Percentiles rank a stretch among this genome's conserved stretches.
These are phyloP conservation scores for Opisthograptis luteolata DNA, from an alignment of 2,888 invertebrate genomes.

Conservation along the genomic window DNA sequence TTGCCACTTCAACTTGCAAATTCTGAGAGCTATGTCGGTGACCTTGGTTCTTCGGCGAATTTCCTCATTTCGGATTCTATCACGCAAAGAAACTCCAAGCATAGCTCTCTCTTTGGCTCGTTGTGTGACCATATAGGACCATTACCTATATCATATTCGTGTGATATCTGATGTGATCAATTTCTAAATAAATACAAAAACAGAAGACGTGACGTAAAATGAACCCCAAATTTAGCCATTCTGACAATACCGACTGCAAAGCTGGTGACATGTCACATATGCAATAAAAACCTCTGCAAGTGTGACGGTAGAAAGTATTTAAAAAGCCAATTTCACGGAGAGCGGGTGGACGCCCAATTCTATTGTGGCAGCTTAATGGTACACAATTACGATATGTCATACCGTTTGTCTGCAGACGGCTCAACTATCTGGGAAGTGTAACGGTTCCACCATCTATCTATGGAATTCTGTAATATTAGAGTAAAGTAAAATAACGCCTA, in stretches of 20 bases:
- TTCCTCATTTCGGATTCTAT: no score
- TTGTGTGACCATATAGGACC: no score
- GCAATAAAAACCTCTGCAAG: slow-evolving; percentile 15
- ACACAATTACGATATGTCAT: slow-evolving; percentile 60
- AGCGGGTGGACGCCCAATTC: slow-evolving; percentile 75
- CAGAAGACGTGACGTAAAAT: no score
- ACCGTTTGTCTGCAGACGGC: slow-evolving; percentile 36
- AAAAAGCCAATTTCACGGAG: slow-evolving; percentile 80
- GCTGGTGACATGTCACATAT: slow-evolving; percentile 16
- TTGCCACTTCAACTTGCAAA: no score
- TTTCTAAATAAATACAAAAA: no score
- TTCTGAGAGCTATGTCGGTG: no score
- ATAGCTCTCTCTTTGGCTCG: no score
- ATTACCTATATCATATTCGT: no score
- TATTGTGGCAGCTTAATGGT: slow-evolving; percentile 75
- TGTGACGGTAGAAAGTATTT: slow-evolving; percentile 72
- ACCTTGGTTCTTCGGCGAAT: no score
- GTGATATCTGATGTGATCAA: no score
- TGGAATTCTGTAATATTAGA: background rate
- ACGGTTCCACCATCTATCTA: slow-evolving; percentile 11
- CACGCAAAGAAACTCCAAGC: no score
- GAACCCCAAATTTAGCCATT: background rate
- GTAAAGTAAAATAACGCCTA: no score
- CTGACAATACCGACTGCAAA: background rate
- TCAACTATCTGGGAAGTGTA: slow-evolving; percentile 23